Base-by-base conservation (phyloP, 1,140 invertebrate genomes). In the Zaprionus kolodkinae region DNA sequence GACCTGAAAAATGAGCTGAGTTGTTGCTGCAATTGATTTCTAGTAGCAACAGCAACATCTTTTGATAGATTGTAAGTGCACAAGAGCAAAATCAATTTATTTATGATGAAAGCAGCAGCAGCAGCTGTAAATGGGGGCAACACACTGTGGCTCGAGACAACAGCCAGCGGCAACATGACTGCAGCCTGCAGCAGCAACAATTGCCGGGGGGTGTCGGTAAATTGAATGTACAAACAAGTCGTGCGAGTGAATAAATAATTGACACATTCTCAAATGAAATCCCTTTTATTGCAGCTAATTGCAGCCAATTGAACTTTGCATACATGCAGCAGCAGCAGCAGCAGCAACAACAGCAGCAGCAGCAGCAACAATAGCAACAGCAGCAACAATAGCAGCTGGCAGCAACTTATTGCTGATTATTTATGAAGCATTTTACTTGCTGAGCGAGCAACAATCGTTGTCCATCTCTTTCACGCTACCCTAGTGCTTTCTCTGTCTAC, bases 281-380 rank as follows among this genome's bases (percentile, higher is more conserved):
- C 57, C 72, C 66, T 87, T 87, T 87, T 73, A 76, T 71, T 86
- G 63, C 79, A 79, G 71, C 76, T 79, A 87, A 86, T 86, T 82
- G 72, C 81, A 73, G 66, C 43, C 72, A 80, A 80, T 83, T 83
- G 68, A 80, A 63, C 81, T 69, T 57, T 63, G 45, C 52, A 60
- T 12, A 27, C n/a, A 21, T 2, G 21, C 21, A 21, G 21, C 21
- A 21, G 10, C 38, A 40, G 6, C 60, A 33, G 10, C 15, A 45
- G 2, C 38, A 61, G 1, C 43, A 33, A 6, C 35, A 40, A 1
- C 54, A 65, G 2, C 52, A 30, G 6, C 50, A 40, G 30, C 43
- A 30, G 10, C 15, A 45, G 2, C 38, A 61, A 3, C 43, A 33
- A 11, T 25, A 40, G 3, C 54, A 65, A 2, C 52, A n/a, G 33